phyloP scores from a whole-genome alignment of 1,140 invertebrate species.

The Steinernema feltiae region DNA sequence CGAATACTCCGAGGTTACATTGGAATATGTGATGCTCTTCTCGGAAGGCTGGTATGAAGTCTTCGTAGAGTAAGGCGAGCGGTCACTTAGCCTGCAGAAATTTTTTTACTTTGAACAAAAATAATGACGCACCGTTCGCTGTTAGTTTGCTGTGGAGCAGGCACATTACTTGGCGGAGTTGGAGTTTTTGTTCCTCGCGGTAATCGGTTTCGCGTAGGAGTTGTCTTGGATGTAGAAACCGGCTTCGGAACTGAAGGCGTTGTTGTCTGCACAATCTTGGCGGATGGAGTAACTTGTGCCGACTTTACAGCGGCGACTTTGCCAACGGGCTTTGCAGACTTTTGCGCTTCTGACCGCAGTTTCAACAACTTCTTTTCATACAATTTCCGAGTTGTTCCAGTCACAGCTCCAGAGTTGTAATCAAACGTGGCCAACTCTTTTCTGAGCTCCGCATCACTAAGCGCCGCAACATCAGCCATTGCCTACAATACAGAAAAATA shows the following conservation, averaged over 20 bases:
- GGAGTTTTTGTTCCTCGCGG: neutral
- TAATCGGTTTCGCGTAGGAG: too few species aligned
- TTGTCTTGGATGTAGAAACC: conserved; percentile 6
- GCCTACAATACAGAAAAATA: conserved; percentile 2
- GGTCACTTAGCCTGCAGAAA: too few species aligned
- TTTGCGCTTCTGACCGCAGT: conserved; percentile 23
- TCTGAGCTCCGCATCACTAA: conserved; percentile 45
- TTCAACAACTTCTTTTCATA: conserved; percentile 48
- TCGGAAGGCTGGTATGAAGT: too few species aligned
- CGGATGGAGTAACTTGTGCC: conserved; percentile 16
- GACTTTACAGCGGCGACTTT: conserved; percentile 15
- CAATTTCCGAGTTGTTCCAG: conserved; percentile 42
- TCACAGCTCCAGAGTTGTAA: conserved; percentile 39
- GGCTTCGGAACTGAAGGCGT: neutral
- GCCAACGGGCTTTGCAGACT: conserved; percentile 3
- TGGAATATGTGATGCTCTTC: too few species aligned
- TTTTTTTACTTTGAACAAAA: too few species aligned
- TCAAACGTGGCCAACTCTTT: conserved; percentile 39
- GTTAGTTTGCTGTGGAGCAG: too few species aligned
- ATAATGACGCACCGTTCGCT: too few species aligned
- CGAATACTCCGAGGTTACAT: too few species aligned
- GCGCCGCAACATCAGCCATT: conserved; percentile 43
- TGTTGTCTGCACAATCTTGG: neutral
- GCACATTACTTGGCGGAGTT: too few species aligned
- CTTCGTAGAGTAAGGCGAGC: too few species aligned